Base-by-base conservation (phyloP, 2,888 invertebrate species). In the Leucoma salicis region DNA sequence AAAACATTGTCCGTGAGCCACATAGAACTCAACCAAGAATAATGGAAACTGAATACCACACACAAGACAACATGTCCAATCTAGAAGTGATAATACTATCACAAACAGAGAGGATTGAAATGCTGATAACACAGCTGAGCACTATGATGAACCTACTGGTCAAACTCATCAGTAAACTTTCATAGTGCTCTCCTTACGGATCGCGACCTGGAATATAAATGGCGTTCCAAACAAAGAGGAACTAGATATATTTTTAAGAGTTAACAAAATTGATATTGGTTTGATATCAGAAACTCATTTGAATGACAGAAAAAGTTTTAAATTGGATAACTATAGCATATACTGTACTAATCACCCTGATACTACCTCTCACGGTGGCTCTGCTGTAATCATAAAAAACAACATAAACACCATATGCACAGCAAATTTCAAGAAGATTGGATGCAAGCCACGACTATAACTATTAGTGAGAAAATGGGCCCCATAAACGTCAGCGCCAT, bases 71-170 rank as follows among this genome's bases (percentile, higher is more conserved):
- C 16, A 16, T 8, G 13, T 11, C 7, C 21, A 16, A 8, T 14
- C 31, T 28, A 24, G 15, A 34, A 14, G n/a, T 11, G 24, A 35
- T 29, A 24, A 42, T 29, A 37, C 46, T 29, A 12, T 51, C 48
- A 46, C 54, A 59, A 42, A 27, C 39, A 1, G 51, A 55, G 33
- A 59, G 56, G 31, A 37, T 57, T n/a, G 55, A 36, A 12, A 24
- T 56, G 7, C 18, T 41, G 0, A 25, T 35, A 8, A 16, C 44
- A 24, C 45, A 51, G 27, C 37, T 36, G 42, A 36, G 27, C n/a
- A n/a, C 27, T n/a, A 50, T 50, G 27, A 36, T 46, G 37, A 40
- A 31, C 25, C 44, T 47, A n/a, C 25, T 42, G 35, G 29, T 12
- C 13, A 36, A 11, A 1, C 39, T 45, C n/a, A 16, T 42, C 4